Conservation (phyloP, 2,888 invertebrate species). For the Polyommatus icarus region DNA sequence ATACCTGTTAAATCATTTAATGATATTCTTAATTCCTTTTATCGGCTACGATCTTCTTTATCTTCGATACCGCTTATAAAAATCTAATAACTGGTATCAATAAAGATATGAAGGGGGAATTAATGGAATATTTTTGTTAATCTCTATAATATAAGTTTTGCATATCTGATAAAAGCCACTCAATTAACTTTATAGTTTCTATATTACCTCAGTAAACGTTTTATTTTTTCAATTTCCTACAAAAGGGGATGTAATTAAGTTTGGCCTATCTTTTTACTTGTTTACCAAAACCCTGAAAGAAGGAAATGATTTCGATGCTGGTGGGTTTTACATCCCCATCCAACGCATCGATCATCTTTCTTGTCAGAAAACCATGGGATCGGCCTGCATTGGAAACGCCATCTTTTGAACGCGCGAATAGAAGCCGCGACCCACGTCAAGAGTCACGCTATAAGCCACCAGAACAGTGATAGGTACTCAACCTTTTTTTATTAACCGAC, state of each 20-base stretch:
- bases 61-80: slow-evolving; percentile 13
- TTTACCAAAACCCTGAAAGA: background rate
- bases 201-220: background rate
- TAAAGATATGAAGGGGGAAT: slow-evolving; percentile 6
- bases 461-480: too few species aligned
- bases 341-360: background rate
- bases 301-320: background rate
- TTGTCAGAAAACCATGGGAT: too few species aligned
- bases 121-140: slow-evolving; percentile 23
- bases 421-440: background rate
- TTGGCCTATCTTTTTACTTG: background rate
- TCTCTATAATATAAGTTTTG: slow-evolving; percentile 8
- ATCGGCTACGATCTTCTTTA: slow-evolving; percentile 20
- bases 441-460: too few species aligned
- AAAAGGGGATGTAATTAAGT: background rate
- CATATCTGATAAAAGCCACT: slow-evolving; percentile 10
- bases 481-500: too few species aligned
- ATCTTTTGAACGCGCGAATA: background rate
- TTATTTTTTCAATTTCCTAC: background rate
- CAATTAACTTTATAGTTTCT: background rate
- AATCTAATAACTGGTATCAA: slow-evolving; percentile 17
- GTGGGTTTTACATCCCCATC: too few species aligned
- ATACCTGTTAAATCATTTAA: slow-evolving; percentile 9
- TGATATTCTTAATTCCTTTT: slow-evolving; percentile 16
- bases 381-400: too few species aligned